These are phyloP conservation scores for Heterodera filipjevi DNA, from an alignment of 2,888 invertebrate genomes.

Conservation along the genomic window DNA sequence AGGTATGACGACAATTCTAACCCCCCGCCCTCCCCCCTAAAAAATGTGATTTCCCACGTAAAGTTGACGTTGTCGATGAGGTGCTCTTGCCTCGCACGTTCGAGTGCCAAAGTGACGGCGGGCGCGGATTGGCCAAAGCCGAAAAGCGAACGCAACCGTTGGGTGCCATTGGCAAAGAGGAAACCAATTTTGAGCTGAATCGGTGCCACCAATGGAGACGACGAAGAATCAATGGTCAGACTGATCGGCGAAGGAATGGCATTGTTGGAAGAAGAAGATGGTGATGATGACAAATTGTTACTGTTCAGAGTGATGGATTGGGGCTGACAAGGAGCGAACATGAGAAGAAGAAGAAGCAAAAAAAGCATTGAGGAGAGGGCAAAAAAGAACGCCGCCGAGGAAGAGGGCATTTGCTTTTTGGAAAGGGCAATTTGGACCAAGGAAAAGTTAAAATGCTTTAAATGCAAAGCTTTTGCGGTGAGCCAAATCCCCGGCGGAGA, in stretches of 20 bases:
- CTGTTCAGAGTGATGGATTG: neutral
- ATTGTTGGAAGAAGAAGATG: too few species aligned
- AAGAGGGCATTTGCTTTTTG: neutral
- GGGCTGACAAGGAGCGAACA: neutral
- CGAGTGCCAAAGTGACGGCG: conserved; percentile 43
- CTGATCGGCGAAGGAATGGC: neutral
- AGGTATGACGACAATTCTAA: too few species aligned
- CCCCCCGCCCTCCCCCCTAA: too few species aligned
- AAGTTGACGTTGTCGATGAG: conserved; percentile 42
- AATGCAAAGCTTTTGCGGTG: too few species aligned
- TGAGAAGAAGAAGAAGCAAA: neutral
- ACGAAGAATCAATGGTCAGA: neutral
- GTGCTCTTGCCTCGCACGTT: conserved; percentile 37
- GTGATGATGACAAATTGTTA: neutral
- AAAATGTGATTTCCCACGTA: conserved; percentile 29
- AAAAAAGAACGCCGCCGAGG: too few species aligned
- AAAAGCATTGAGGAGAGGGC: neutral
- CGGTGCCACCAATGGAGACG: neutral
- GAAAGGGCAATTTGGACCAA: neutral
- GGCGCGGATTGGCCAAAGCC: conserved; percentile 47
- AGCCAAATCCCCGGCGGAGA: too few species aligned
- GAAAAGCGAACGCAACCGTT: conserved; percentile 32
- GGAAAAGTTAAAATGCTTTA: neutral
- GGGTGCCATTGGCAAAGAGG: conserved; percentile 33
- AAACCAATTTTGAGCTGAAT: conserved; percentile 22